Conservation (phyloP, 2,113 vertebrate genomes). For the Dipodomys ordii region DNA sequence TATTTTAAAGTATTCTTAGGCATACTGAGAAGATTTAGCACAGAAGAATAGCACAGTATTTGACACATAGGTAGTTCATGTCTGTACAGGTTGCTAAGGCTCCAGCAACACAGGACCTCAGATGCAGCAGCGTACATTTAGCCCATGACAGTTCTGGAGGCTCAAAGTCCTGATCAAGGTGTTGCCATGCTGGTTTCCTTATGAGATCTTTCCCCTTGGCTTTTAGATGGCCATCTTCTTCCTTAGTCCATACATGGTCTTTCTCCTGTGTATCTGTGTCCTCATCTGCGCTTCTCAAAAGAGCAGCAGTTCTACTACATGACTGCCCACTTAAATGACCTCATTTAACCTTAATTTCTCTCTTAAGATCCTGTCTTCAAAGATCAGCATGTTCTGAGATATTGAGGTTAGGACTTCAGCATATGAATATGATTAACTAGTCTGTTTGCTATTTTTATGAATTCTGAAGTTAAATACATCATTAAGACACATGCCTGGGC, state of each 20-base stretch:
- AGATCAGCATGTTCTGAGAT: not conserved
- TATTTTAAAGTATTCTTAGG: conserved; percentile 9
- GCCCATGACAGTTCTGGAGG: not conserved
- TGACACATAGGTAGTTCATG: not conserved
- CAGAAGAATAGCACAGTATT: not conserved
- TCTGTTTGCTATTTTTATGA: conserved; percentile 14
- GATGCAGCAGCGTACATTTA: not conserved
- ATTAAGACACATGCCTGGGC: not conserved
- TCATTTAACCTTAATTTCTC: conserved; percentile 3
- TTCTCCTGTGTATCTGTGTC: not conserved
- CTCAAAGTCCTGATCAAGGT: not conserved
- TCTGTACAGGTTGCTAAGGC: not conserved
- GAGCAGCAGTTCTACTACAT: not conserved
- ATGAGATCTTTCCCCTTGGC: not conserved
- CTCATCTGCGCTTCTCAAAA: not conserved
- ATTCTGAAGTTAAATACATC: not conserved
- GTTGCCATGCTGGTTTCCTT: not conserved
- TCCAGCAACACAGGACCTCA: not conserved
- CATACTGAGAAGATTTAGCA: not conserved
- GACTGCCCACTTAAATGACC: not conserved
- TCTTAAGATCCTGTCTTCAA: not conserved
- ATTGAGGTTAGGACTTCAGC: not conserved
- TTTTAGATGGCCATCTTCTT: not conserved
- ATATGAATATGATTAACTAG: conserved; percentile 3
- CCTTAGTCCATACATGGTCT: not conserved